phyloP scores from a whole-genome alignment of 1,140 invertebrate genomes.

The Aradophagus sp. region DNA sequence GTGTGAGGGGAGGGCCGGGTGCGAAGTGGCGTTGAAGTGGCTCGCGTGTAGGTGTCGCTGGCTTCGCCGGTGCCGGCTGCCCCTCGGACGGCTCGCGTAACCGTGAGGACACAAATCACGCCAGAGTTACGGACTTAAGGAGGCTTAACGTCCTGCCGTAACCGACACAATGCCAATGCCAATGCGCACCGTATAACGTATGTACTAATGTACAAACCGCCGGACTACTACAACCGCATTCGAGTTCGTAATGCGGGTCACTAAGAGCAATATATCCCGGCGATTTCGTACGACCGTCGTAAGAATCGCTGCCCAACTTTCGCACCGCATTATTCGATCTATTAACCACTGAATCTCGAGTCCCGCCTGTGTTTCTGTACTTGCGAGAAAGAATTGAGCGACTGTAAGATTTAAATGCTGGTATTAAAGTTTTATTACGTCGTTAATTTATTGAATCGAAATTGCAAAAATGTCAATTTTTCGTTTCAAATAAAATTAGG shows the following conservation, averaged over 20 bases:
- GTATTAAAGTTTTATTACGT: too few relatives aligned
- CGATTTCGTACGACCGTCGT: not conserved
- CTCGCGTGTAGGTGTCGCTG: constrained; percentile 30
- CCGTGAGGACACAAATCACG: constrained; percentile 67
- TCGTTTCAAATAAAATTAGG: too few relatives aligned
- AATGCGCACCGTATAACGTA: constrained; percentile 42
- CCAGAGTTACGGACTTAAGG: constrained; percentile 69
- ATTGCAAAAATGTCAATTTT: too few relatives aligned
- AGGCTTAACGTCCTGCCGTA: constrained; percentile 64
- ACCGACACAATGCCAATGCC: constrained; percentile 52
- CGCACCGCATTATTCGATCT: too few relatives aligned
- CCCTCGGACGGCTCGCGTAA: constrained; percentile 38
- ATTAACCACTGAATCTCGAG: too few relatives aligned
- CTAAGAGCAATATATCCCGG: constrained; percentile 5
- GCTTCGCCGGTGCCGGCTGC: constrained; percentile 10
- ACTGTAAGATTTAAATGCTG: too few relatives aligned
- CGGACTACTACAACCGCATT: constrained; percentile 29
- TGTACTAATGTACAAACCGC: constrained; percentile 48
- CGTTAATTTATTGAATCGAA: too few relatives aligned
- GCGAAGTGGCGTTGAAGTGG: constrained; percentile 23
- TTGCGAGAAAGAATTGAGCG: too few relatives aligned
- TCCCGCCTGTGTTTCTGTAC: too few relatives aligned
- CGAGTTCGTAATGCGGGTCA: constrained; percentile 29
- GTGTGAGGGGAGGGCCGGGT: constrained; percentile 22
- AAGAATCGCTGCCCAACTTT: too few relatives aligned